Evolutionary conservation across 1,140 invertebrate species (phyloP).

Genomic region (Nasonia vitripennis): DNA sequence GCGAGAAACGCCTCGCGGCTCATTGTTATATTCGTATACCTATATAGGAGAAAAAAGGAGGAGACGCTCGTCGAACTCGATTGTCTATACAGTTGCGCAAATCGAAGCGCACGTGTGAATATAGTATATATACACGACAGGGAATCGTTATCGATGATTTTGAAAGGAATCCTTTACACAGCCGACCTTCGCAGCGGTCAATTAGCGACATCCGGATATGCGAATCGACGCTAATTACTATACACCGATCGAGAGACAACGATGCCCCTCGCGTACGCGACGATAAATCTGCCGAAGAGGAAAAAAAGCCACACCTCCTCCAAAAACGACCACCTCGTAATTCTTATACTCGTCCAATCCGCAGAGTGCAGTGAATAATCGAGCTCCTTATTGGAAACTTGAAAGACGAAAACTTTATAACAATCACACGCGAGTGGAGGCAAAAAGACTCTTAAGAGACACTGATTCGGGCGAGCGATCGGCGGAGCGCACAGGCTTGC

Average conservation of each 20-base stretch:
- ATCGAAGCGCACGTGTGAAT: neutral
- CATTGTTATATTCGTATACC: neutral
- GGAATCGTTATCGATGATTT: no score
- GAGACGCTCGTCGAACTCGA: neutral
- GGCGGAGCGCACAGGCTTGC: neutral
- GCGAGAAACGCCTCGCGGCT: conserved; percentile 7
- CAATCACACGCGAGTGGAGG: no score
- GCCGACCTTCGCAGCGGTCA: neutral
- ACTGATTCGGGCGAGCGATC: neutral
- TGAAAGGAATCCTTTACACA: no score
- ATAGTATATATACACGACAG: no score
- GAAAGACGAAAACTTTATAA: no score
- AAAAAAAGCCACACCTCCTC: no score
- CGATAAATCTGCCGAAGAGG: no score
- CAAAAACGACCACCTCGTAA: neutral
- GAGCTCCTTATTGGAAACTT: no score
- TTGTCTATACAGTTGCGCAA: neutral
- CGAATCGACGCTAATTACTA: neutral
- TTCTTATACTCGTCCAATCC: neutral
- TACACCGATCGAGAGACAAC: neutral
- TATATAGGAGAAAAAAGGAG: neutral
- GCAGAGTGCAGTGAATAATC: no score
- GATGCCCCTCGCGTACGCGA: no score
- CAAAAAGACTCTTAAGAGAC: neutral
- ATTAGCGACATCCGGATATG: neutral